A percentile compares a stretch with the other conserved stretches of the same genome.
Evolutionary conservation across 2,113 vertebrate species (phyloP).

Genomic region (Dicaeum eximium): DNA sequence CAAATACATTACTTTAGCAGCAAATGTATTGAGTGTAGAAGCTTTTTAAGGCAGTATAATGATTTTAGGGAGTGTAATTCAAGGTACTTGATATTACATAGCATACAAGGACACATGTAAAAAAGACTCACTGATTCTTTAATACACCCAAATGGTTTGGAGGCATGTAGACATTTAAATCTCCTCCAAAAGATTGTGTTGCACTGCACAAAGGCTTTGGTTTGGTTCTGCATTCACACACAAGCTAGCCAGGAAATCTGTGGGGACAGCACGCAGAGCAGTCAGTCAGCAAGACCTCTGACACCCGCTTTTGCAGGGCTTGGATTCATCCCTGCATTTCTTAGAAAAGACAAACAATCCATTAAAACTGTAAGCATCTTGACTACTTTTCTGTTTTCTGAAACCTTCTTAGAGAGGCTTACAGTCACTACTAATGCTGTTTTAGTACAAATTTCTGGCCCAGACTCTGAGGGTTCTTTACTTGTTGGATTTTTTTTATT

Average conservation of each 20-base stretch:
- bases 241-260: background rate
- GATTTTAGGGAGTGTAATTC: background rate
- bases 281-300: background rate
- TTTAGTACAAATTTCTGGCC: conserved; percentile 53
- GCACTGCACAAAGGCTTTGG: background rate
- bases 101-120: background rate
- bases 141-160: background rate
- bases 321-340: conserved; percentile 65
- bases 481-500: conserved; percentile 26
- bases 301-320: conserved; percentile 50
- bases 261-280: background rate
- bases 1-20: background rate
- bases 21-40: background rate
- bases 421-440: conserved; percentile 44
- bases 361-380: conserved; percentile 57
- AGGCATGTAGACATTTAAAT: background rate
- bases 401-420: conserved; percentile 57
- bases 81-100: background rate
- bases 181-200: background rate
- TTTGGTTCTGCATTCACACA: background rate
- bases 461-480: conserved; percentile 44
- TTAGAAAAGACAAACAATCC: conserved; percentile 59
- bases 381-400: conserved; percentile 59
- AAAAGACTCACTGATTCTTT: background rate
- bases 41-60: background rate